Conservation (phyloP, 1,140 invertebrate genomes). For the Lamellibrachia luymesi region DNA sequence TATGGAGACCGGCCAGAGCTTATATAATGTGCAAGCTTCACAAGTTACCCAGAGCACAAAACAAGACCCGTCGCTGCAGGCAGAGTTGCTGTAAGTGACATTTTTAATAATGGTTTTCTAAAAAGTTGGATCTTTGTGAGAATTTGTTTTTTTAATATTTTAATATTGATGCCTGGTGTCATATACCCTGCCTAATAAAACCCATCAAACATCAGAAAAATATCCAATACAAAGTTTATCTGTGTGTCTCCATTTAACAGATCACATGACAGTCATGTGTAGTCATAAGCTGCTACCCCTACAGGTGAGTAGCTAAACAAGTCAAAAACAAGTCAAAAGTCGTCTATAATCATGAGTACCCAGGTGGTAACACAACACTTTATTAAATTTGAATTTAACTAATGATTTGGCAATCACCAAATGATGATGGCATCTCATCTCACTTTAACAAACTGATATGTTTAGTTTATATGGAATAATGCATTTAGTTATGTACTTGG, state of each 20-base stretch:
- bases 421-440: background rate
- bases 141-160: background rate
- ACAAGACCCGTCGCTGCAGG: background rate
- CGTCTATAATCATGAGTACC: background rate
- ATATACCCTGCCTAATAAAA: background rate
- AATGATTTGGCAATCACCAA: background rate
- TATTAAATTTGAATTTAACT: background rate
- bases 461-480: too few relatives aligned
- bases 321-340: background rate
- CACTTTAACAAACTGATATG: background rate
- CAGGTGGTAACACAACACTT: background rate
- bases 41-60: background rate
- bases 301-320: background rate
- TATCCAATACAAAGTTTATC: background rate
- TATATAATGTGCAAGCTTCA: constrained; percentile 41
- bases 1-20: background rate
- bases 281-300: background rate
- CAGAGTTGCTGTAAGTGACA: background rate
- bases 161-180: background rate
- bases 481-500: too few relatives aligned
- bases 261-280: background rate
- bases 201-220: background rate
- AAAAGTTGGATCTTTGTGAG: background rate
- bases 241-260: background rate
- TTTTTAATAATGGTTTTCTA: background rate